phyloP scores from a whole-genome alignment of 2,113 vertebrate genomes.

The Romanogobio albipinnatus region DNA sequence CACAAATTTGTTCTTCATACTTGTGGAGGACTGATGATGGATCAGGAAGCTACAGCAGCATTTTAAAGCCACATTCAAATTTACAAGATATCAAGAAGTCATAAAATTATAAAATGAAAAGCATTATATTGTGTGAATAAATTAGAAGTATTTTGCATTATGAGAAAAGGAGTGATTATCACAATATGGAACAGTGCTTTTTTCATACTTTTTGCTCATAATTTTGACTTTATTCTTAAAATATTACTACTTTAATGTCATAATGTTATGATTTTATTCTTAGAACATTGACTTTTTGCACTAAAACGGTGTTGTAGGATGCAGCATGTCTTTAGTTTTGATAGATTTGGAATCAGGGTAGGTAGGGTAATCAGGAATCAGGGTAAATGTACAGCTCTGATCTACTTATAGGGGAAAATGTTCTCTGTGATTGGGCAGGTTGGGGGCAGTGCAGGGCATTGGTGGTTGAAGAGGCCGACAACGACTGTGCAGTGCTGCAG shows the following conservation, averaged over 20 bases:
- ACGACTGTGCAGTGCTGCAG: background rate
- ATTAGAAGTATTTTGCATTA: background rate
- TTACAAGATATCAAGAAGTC: background rate
- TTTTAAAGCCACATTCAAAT: background rate
- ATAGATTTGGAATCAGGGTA: background rate
- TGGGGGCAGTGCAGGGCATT: conserved; percentile 50
- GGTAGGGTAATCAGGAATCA: too few species aligned
- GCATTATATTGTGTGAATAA: background rate
- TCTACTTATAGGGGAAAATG: background rate
- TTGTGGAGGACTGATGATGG: conserved; percentile 20
- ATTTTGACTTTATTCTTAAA: background rate
- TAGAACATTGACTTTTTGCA: background rate
- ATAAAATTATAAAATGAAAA: background rate
- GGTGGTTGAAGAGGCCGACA: conserved; percentile 2
- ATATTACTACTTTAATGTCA: too few species aligned
- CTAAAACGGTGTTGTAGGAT: background rate
- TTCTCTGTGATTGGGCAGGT: conserved; percentile 42
- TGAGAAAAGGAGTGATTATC: background rate
- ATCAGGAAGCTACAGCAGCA: background rate
- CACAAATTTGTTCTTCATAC: conserved; percentile 27
- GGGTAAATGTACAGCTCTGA: background rate
- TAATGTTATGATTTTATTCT: background rate
- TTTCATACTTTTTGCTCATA: background rate
- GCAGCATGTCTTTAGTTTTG: background rate
- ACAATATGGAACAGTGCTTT: background rate